A percentile compares a stretch with the other conserved stretches of the same genome.
Conservation (phyloP, 2,797 vertebrate genomes). For the Mareca strepera region DNA sequence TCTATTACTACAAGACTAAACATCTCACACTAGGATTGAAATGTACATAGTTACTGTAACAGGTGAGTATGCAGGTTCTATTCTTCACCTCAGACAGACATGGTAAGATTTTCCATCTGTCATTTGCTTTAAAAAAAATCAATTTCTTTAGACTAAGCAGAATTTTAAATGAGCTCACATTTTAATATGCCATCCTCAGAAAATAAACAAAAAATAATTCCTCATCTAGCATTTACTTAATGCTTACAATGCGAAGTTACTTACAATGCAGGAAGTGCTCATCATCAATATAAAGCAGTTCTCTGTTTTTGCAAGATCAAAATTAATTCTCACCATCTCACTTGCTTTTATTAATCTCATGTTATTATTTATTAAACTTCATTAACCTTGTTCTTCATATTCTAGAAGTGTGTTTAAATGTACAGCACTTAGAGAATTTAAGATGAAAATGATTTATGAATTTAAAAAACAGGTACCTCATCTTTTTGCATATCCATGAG, state of each 20-base stretch:
- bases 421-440: conserved; percentile 50
- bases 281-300: background rate
- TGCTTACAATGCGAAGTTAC: background rate
- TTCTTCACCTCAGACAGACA: background rate
- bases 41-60: background rate
- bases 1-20: background rate
- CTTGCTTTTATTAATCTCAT: background rate
- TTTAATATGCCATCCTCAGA: background rate
- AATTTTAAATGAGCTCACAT: background rate
- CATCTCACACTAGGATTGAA: background rate
- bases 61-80: background rate
- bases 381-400: conserved; percentile 7
- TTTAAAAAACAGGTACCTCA: conserved; percentile 41
- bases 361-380: background rate
- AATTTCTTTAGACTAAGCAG: background rate
- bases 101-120: background rate
- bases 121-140: background rate
- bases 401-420: conserved; percentile 54
- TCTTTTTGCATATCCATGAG: conserved; percentile 7
- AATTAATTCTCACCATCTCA: background rate
- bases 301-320: background rate
- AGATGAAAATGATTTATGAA: conserved; percentile 19
- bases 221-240: background rate
- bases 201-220: background rate
- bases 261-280: background rate